Base-by-base conservation (phyloP, 2,888 invertebrate genomes). In the Meliscaeva auricollis region DNA sequence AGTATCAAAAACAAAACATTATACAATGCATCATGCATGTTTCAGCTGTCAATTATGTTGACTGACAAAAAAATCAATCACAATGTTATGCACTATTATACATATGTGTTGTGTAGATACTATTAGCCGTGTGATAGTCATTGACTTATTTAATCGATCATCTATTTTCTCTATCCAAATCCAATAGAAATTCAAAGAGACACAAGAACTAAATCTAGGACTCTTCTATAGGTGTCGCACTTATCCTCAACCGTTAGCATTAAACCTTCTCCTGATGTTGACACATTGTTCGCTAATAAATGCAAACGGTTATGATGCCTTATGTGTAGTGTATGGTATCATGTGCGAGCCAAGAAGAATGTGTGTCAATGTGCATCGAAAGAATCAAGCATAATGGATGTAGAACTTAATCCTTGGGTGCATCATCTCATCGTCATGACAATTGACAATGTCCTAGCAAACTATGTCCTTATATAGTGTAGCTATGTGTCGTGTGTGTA, bases 61-160 rank as follows among this genome's bases (percentile, higher is more conserved):
- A n/a, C n/a, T n/a, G n/a, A n/a, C n/a, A n/a, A n/a, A n/a, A n/a
- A n/a, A n/a, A n/a, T n/a, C n/a, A n/a, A n/a, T n/a, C n/a, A n/a
- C n/a, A n/a, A n/a, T n/a, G n/a, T n/a, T n/a, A n/a, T n/a, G n/a
- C n/a, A n/a, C n/a, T n/a, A n/a, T n/a, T n/a, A n/a, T n/a, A n/a
- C n/a, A n/a, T n/a, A n/a, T n/a, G n/a, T n/a, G n/a, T n/a, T n/a
- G n/a, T n/a, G n/a, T n/a, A n/a, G n/a, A n/a, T n/a, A n/a, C n/a
- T n/a, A n/a, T n/a, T n/a, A n/a, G n/a, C n/a, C n/a, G n/a, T n/a
- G 5, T 41, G 26, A 41, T 60, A 41, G 56, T 83, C 79, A 75
- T 79, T 69, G 62, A 83, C 83, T 83, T 74, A 83, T 79, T 83
- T 83, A 79, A 83, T 83, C 74, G 70, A 74, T 73, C 73, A 48